A percentile compares a stretch with the other conserved stretches of the same genome.
Conservation (phyloP, 2,888 invertebrate genomes). For the Hedya salicella region DNA sequence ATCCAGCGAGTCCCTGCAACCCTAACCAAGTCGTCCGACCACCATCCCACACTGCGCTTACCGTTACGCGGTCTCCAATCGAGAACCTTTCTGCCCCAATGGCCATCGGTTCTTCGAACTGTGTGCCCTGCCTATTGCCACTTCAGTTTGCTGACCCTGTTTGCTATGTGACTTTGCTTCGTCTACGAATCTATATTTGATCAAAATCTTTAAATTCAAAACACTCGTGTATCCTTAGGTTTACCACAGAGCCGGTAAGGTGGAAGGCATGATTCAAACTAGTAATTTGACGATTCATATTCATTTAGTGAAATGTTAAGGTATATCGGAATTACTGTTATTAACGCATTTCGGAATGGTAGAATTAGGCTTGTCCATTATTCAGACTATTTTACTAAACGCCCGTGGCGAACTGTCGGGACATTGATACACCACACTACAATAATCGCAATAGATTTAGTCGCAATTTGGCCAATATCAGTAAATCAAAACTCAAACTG, state of each 20-base stretch:
- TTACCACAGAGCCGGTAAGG: slow-evolving; percentile 16
- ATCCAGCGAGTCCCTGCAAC: too few relatives aligned
- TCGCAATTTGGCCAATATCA: not conserved
- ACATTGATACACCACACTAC: not conserved
- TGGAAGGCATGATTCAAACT: slow-evolving; percentile 24
- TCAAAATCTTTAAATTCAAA: not conserved
- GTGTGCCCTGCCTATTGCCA: too few relatives aligned
- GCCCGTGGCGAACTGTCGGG: not conserved
- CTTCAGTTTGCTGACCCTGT: too few relatives aligned
- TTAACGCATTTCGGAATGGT: slow-evolving; percentile 23
- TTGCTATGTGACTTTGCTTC: too few relatives aligned
- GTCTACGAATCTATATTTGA: too few relatives aligned
- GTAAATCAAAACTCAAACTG: not conserved
- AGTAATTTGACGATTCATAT: slow-evolving; percentile 39
- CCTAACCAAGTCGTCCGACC: too few relatives aligned
- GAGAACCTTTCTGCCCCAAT: too few relatives aligned
- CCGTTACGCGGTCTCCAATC: too few relatives aligned
- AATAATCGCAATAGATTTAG: not conserved
- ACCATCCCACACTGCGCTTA: too few relatives aligned
- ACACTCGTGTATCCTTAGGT: not conserved
- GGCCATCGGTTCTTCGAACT: too few relatives aligned
- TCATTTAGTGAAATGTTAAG: slow-evolving; percentile 38
- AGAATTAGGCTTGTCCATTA: slow-evolving; percentile 17
- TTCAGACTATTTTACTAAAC: slow-evolving; percentile 12
- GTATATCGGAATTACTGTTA: slow-evolving; percentile 30